Evolutionary conservation across 2,113 vertebrate genomes (phyloP).

Genomic region (Megaleporinus macrocephalus): DNA sequence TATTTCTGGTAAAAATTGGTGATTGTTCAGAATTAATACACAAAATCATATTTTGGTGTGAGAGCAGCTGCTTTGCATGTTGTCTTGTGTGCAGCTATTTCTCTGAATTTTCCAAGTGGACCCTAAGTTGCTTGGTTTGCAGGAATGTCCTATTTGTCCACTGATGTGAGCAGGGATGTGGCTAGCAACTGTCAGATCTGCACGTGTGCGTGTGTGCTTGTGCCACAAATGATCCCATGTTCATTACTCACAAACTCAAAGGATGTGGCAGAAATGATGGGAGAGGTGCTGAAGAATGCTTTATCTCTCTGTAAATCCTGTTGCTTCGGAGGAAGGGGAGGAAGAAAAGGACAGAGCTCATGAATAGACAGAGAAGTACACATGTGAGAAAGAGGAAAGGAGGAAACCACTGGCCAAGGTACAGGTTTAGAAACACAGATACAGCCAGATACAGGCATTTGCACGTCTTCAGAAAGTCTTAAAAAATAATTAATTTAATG

Average conservation of each 20-base stretch:
- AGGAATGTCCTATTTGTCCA: constrained; percentile 31
- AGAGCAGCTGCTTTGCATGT: not conserved
- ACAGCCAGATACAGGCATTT: no score
- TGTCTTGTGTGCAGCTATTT: constrained; percentile 25
- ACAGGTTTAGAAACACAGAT: no score
- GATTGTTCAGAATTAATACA: not conserved
- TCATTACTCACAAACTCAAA: constrained; percentile 82
- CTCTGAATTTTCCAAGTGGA: constrained; percentile 17
- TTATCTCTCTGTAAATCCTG: constrained; percentile 74
- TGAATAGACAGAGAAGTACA: constrained; percentile 66
- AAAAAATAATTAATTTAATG: not conserved
- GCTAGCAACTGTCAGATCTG: constrained; percentile 46
- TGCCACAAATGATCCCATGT: constrained; percentile 80
- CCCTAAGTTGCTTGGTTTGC: constrained; percentile 46
- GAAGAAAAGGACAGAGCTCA: constrained; percentile 64
- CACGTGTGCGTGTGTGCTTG: constrained; percentile 27
- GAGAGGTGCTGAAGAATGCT: constrained; percentile 69
- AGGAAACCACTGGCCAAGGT: constrained; percentile 43
- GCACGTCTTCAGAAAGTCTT: not conserved
- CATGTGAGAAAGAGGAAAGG: constrained; percentile 56
- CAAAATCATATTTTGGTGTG: not conserved
- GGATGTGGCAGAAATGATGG: constrained; percentile 70
- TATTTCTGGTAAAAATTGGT: not conserved
- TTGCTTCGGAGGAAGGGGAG: constrained; percentile 65
- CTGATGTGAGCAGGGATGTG: not conserved